Base-by-base conservation (phyloP, 2,797 vertebrate species). In the Mycteria americana region DNA sequence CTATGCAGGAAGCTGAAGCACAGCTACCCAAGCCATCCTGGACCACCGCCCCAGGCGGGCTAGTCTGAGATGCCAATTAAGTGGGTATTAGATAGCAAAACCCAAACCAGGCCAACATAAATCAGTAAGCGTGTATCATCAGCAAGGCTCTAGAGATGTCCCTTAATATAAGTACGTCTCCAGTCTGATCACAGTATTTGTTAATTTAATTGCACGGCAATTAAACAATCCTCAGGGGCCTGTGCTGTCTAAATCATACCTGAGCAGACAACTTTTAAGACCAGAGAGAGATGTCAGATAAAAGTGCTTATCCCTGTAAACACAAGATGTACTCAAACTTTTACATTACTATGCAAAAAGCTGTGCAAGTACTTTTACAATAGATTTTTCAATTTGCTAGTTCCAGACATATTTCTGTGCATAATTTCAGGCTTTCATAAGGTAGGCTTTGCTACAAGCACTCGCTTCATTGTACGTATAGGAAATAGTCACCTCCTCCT, bases 161-260 rank as follows among this genome's bases (percentile, higher is more conserved):
- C 48, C 77, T 63, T 51, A 25, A 79, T 27, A 68, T 4, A 41
- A 60, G 27, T 5, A 30, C 2, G 24, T 28, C 76, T 90, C 33
- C 45, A 67, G 28, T 31, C 53, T 54, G 69, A 92, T 80, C 50
- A 65, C 46, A 23, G 41, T 30, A 88, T 82, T 85, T 93, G 87
- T 85, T 93, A 91, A 96, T 88, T 94, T 91, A 93, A 96, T 85
- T 92, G 89, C 79, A 82, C 2, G 1, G 75, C 85, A 96, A 96
- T 90, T 92, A 94, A 91, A 74, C 56, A 85, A 43, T 35, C 57
- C 91, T 89, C 81, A 28, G 41, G 72, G 80, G 57, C n/a, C 45
- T 35, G 22, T 9, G 48, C 60, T 91, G 69, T 9, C 74, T 63
- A 77, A 63, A n/a, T n/a, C 75, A 28, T 13, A 87, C 33, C 63